Conservation (phyloP, 2,888 invertebrate species). For the Caenorhabditis doughertyi region DNA sequence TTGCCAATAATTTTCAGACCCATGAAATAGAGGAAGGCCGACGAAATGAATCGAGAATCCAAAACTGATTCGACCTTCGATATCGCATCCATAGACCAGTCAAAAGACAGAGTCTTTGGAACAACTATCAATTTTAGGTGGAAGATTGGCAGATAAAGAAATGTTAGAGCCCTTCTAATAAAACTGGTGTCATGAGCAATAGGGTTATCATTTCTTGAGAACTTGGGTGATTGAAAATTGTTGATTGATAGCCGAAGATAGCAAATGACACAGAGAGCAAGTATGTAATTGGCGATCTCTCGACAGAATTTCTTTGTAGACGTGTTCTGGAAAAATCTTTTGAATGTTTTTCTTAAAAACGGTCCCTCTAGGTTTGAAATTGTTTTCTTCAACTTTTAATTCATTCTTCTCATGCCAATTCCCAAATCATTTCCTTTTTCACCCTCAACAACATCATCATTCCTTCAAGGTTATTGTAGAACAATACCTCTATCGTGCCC, state of each 20-base stretch:
- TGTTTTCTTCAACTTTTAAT: background rate
- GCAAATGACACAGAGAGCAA: constrained; percentile 85
- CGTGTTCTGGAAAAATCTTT: constrained; percentile 29
- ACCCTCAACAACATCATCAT: constrained; percentile 5
- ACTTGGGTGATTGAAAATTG: constrained; percentile 83
- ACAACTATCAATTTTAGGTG: constrained; percentile 92
- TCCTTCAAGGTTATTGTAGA: constrained; percentile 64
- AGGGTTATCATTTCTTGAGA: constrained; percentile 95
- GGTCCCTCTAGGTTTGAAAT: constrained; percentile 2
- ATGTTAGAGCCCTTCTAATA: constrained; percentile 90
- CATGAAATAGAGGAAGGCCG: constrained; percentile 88
- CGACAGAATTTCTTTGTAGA: constrained; percentile 22
- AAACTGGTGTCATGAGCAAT: constrained; percentile 91
- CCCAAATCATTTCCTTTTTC: constrained; percentile 27
- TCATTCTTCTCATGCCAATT: background rate
- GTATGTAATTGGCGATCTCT: constrained; percentile 11
- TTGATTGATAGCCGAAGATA: constrained; percentile 86
- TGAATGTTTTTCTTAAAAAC: too few species aligned
- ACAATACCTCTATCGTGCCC: constrained; percentile 34
- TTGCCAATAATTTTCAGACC: background rate
- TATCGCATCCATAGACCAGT: constrained; percentile 99
- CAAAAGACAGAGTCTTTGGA: constrained; percentile 91
- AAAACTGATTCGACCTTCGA: constrained; percentile 89
- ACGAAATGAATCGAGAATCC: constrained; percentile 88
- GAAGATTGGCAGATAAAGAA: constrained; percentile 92